These are phyloP conservation scores for Syngnathus scovelli DNA, from an alignment of 2,113 vertebrate species.

Conservation along the genomic window DNA sequence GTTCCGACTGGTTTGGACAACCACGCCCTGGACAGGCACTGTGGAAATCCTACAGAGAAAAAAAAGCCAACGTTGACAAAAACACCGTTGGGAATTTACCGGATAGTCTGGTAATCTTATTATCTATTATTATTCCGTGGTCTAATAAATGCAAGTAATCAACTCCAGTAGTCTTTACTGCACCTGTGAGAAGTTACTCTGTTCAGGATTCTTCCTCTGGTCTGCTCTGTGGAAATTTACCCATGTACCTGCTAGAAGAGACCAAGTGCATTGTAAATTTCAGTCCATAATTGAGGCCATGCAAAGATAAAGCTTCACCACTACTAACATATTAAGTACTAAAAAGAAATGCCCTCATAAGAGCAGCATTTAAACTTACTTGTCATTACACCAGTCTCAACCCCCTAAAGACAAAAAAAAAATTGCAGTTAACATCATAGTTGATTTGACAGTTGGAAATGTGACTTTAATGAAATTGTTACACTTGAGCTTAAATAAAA, in stretches of 20 bases:
- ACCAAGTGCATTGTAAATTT: conserved; percentile 15
- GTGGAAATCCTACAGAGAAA: conserved; percentile 54
- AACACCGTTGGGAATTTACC: background rate
- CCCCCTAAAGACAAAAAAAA: conserved; percentile 66
- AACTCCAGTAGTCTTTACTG: background rate
- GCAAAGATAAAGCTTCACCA: background rate
- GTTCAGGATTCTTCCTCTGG: conserved; percentile 77
- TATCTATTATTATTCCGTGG: background rate
- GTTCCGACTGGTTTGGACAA: conserved; percentile 57
- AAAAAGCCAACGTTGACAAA: background rate
- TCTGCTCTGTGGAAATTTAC: conserved; percentile 80
- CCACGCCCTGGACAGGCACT: conserved; percentile 41
- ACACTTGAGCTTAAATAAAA: background rate
- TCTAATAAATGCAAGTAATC: background rate
- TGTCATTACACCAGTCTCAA: conserved; percentile 80
- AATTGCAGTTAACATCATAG: background rate
- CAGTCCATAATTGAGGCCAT: background rate
- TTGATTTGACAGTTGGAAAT: background rate
- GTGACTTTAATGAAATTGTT: background rate
- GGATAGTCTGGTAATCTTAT: no score
- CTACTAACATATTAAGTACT: no score
- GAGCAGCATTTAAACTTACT: conserved; percentile 60
- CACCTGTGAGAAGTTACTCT: conserved; percentile 83
- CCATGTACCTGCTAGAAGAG: conserved; percentile 74
- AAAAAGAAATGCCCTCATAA: background rate